A percentile compares a stretch with the other conserved stretches of the same genome.
These are phyloP conservation scores for Alligator sinensis DNA, from an alignment of 2,113 vertebrate species.

Conservation along the genomic window DNA sequence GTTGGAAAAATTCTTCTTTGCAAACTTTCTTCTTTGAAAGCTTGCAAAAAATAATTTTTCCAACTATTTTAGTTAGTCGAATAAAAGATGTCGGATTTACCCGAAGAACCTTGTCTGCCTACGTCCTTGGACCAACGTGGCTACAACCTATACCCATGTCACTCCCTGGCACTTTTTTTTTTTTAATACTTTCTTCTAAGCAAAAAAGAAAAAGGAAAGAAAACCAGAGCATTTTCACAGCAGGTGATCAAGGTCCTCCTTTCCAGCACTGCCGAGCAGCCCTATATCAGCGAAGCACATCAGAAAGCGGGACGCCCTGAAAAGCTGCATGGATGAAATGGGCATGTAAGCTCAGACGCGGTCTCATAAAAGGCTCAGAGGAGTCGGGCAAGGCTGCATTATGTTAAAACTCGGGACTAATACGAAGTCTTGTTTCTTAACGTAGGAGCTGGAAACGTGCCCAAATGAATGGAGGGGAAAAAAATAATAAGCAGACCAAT, in stretches of 20 bases:
- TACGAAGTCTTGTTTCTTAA: constrained; percentile 68
- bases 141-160: too few species aligned
- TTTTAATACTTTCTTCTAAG: neutral
- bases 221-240: neutral
- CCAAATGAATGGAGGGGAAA: constrained; percentile 22
- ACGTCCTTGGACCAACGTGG: too few species aligned
- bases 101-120: too few species aligned
- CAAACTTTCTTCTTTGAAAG: too few species aligned
- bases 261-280: neutral
- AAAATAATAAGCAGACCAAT: constrained; percentile 69
- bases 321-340: neutral
- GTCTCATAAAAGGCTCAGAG: neutral
- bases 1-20: too few species aligned
- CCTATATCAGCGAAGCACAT: too few species aligned
- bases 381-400: neutral
- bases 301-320: neutral
- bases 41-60: too few species aligned
- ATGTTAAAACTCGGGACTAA: constrained; percentile 45
- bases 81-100: too few species aligned
- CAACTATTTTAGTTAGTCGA: too few species aligned
- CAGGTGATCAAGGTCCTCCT: neutral
- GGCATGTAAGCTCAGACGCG: neutral
- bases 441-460: constrained; percentile 77
- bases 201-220: neutral
- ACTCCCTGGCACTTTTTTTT: neutral